A percentile compares a stretch with the other conserved stretches of the same genome.
phyloP scores from a whole-genome alignment of 2,797 vertebrate genomes.

The Poeciliopsis infans region DNA sequence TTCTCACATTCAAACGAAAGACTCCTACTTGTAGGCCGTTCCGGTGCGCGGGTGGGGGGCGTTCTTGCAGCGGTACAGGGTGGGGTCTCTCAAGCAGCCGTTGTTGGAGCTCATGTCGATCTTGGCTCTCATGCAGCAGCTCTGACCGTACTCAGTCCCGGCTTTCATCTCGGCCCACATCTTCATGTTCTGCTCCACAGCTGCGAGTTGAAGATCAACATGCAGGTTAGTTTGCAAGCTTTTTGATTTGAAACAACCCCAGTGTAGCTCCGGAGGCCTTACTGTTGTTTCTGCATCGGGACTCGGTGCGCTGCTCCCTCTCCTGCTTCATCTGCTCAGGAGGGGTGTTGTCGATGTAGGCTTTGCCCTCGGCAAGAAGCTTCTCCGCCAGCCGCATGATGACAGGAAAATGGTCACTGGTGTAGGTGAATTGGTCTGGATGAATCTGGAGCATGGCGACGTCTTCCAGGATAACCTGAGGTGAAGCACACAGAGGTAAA shows the following conservation, averaged over 20 bases:
- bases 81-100: slow-evolving; percentile 96
- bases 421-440: slow-evolving; percentile 97
- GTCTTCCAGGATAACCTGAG: slow-evolving; percentile 96
- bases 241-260: background rate
- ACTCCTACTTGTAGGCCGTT: slow-evolving; percentile 85
- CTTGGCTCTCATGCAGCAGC: slow-evolving; percentile 96
- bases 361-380: slow-evolving; percentile 90
- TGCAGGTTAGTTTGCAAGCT: too few species aligned
- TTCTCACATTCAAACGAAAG: background rate
- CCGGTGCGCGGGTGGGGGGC: slow-evolving; percentile 92
- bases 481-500: background rate
- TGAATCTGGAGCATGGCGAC: slow-evolving; percentile 95
- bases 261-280: slow-evolving; percentile 19
- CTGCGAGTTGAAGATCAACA: slow-evolving; percentile 64
- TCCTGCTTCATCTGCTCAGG: slow-evolving; percentile 96
- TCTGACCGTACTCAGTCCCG: slow-evolving; percentile 88
- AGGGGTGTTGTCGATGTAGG: slow-evolving; percentile 93
- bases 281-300: slow-evolving; percentile 91
- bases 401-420: slow-evolving; percentile 93
- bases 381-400: slow-evolving; percentile 90
- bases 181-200: slow-evolving; percentile 92
- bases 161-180: slow-evolving; percentile 98
- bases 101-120: slow-evolving; percentile 99
- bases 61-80: slow-evolving; percentile 96
- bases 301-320: slow-evolving; percentile 91